Conservation (phyloP, 2,888 invertebrate genomes). For the Notodonta ziczac region DNA sequence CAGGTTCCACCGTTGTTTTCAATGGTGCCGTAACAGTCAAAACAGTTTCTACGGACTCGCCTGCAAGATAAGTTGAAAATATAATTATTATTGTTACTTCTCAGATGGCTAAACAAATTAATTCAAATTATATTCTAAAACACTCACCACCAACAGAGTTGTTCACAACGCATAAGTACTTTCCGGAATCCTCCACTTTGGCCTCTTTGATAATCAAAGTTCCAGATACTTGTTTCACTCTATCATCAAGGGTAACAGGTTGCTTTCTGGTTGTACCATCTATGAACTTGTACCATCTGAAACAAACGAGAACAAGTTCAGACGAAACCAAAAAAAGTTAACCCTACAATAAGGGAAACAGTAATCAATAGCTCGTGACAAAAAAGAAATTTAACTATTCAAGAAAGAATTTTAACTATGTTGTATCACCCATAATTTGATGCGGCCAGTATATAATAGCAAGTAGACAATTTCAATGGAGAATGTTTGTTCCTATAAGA, state of each 20-base stretch:
- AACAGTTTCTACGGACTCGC: constrained; percentile 96
- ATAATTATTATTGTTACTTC: background rate
- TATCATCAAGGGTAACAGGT: constrained; percentile 94
- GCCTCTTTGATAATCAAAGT: constrained; percentile 96
- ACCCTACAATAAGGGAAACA: background rate
- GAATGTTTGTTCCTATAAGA: constrained; percentile 22
- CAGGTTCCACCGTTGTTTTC: constrained; percentile 94
- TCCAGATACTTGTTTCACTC: constrained; percentile 96
- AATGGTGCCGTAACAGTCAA: constrained; percentile 96
- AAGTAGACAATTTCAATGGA: background rate
- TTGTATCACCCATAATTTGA: background rate
- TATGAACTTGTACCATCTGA: constrained; percentile 97
- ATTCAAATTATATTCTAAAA: constrained; percentile 2
- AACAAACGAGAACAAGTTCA: constrained; percentile 83
- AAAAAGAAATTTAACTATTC: background rate
- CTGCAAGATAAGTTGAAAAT: constrained; percentile 61
- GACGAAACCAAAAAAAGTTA: constrained; percentile 16
- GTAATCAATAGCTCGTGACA: too few species aligned
- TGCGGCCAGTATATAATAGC: background rate
- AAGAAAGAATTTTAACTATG: background rate
- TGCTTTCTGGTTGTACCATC: constrained; percentile 94
- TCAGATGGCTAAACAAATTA: background rate
- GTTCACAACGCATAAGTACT: constrained; percentile 96
- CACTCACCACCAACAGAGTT: constrained; percentile 93
- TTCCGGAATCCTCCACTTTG: constrained; percentile 96